A percentile compares a stretch with the other conserved stretches of the same genome.
Conservation (phyloP, 1,140 invertebrate species). For the Vollenhovia emeryi region DNA sequence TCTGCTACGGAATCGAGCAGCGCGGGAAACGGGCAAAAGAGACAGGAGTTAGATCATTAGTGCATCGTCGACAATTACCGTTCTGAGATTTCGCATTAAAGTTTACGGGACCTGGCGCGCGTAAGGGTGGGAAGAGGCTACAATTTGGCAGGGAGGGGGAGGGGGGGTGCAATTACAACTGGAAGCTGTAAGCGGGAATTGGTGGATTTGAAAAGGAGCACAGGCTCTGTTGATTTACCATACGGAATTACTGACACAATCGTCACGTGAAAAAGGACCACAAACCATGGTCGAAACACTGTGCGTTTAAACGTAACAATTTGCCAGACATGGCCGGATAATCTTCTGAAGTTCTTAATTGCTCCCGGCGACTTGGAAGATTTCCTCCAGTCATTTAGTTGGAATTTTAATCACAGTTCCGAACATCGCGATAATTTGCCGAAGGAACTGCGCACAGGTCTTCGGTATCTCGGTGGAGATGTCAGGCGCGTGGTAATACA, state of each 20-base stretch:
- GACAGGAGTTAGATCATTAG: slow-evolving; percentile 66
- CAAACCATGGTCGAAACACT: no score
- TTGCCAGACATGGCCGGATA: no score
- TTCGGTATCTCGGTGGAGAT: neutral
- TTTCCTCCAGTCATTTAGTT: no score
- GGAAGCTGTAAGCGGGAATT: no score
- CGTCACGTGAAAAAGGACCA: no score
- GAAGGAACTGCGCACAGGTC: neutral
- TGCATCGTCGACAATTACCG: neutral
- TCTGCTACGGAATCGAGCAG: slow-evolving; percentile 69
- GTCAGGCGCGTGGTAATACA: neutral
- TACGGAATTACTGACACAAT: no score
- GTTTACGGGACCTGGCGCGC: neutral
- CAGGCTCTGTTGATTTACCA: no score
- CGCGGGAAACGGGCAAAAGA: slow-evolving; percentile 49
- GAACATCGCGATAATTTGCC: neutral
- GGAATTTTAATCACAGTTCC: neutral
- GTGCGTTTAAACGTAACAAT: no score
- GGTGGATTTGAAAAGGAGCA: no score
- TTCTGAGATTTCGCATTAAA: neutral
- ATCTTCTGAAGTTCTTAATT: no score
- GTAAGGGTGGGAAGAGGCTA: neutral
- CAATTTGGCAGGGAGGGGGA: neutral
- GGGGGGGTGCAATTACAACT: no score
- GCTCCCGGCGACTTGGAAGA: no score